Base-by-base conservation (phyloP, 2,888 invertebrate genomes). In the Boloria euphrosyne region DNA sequence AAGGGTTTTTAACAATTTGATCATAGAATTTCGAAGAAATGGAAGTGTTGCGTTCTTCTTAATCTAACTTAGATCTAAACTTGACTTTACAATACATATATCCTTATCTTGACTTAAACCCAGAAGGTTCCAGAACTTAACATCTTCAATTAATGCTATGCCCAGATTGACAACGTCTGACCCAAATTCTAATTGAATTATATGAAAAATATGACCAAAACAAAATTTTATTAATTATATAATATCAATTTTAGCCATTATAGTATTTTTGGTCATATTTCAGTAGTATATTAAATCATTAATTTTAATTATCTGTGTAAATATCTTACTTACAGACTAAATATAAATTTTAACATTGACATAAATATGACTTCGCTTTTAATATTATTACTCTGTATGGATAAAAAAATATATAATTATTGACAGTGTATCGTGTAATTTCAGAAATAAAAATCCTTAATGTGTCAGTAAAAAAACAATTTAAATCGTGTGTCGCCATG, bases 91-190 rank as follows among this genome's bases (percentile, higher is more conserved):
- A 49, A 49, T 16, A 49, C 16, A 59, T 10, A 50, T 13, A 52
- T 27, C 46, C 59, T 53, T 57, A 47, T 52, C 38, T 10, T 31
- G 17, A 50, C 58, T 50, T 60, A 60, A 53, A 61, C 61, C 52
- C 55, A 51, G 53, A 59, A 16, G 4, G 16, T 22, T 52, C 51
- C 47, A 31, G n/a, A 62, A 47, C 47, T 49, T 52, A 44, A 60
- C 44, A 52, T 67, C 50, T 55, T 60, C 65, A 54, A 17, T 59
- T 50, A 58, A 85, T 83, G 84, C 84, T 79, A 85, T 83, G 84
- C 84, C 85, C 85, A 85, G 84, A 84, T 80, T 75, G 75, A 77
- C 73, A 76, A 74, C 43, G 64, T 22, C 52, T 51, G n/a, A 55
- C 38, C 59, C 47, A 47, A 22, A 63, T 63, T 17, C 44, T 27